Conservation (phyloP, 2,888 invertebrate genomes). For the Pollenia labialis region DNA sequence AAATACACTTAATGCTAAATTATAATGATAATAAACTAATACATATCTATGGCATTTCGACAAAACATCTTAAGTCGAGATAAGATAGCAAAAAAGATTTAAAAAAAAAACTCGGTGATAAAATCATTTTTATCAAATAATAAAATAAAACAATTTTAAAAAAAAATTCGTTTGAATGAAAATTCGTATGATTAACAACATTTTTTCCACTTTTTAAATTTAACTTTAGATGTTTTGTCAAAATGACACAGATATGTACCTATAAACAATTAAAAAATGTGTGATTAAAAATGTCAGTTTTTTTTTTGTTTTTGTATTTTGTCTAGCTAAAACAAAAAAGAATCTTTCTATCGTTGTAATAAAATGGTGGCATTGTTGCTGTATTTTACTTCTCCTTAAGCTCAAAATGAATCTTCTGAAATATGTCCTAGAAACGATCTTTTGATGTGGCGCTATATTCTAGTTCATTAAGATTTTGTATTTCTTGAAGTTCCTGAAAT, state of each 20-base stretch:
- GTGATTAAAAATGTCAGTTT: background rate
- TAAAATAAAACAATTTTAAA: too few species aligned
- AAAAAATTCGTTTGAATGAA: too few species aligned
- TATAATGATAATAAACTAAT: conserved; percentile 36
- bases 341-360: background rate
- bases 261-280: conserved; percentile 35
- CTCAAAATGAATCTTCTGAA: conserved; percentile 87
- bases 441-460: conserved; percentile 91
- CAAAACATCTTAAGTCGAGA: too few species aligned
- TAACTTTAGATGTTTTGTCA: too few species aligned
- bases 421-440: conserved; percentile 94
- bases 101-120: too few species aligned
- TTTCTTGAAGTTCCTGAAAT: conserved; percentile 95
- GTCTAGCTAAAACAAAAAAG: conserved; percentile 24
- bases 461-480: conserved; percentile 92
- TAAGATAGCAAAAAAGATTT: too few species aligned
- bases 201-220: too few species aligned
- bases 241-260: too few species aligned
- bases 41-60: too few species aligned
- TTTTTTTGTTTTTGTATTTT: background rate
- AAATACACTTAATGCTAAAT: conserved; percentile 17
- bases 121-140: too few species aligned
- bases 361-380: conserved; percentile 15
- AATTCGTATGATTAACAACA: too few species aligned
- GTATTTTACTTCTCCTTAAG: conserved; percentile 77